A percentile compares a stretch with the other conserved stretches of the same genome.
Conservation (phyloP, 1,140 invertebrate species). For the Anoplophora glabripennis region DNA sequence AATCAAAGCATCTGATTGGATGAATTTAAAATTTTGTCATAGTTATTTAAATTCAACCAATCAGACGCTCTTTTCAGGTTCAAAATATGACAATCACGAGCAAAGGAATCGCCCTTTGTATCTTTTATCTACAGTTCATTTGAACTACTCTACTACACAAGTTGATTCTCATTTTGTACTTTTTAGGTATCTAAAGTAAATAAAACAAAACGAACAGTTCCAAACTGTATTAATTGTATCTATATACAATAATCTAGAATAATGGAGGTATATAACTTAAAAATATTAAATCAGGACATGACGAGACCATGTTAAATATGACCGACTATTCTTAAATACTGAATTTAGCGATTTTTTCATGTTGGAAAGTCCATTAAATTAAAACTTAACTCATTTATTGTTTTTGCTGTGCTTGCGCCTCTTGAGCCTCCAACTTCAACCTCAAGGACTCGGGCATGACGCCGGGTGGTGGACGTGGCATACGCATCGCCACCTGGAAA, state of each 20-base stretch:
- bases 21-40: no score
- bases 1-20: no score
- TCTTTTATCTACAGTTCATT: no score
- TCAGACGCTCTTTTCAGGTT: no score
- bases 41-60: no score
- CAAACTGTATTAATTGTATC: no score
- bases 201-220: no score
- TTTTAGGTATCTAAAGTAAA: no score
- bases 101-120: no score
- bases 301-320: not conserved
- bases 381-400: not conserved
- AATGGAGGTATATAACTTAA: not conserved
- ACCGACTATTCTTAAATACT: not conserved
- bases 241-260: not conserved
- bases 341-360: not conserved
- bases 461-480: constrained; percentile 97
- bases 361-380: not conserved
- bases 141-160: no score
- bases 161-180: no score
- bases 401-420: not conserved
- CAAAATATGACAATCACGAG: no score
- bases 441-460: constrained; percentile 96
- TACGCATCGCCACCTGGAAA: constrained; percentile 64
- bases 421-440: constrained; percentile 68
- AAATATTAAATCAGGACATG: not conserved